A percentile compares a stretch with the other conserved stretches of the same genome.
phyloP scores from a whole-genome alignment of 2,888 invertebrate species.

The Xanthia icteritia region DNA sequence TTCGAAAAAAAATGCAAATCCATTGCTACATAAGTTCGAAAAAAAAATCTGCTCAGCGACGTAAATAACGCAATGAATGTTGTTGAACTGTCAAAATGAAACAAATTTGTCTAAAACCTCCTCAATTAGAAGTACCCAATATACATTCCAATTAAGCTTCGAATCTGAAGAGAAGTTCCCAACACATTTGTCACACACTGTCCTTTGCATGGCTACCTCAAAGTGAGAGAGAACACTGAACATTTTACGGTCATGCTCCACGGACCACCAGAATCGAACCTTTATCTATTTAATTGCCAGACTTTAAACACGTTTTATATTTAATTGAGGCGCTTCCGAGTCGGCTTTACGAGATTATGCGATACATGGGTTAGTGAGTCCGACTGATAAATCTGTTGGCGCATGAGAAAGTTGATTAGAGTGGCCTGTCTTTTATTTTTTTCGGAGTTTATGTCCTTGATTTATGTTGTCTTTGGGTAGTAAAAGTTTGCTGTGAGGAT shows the following conservation, averaged over 20 bases:
- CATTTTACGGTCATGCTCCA: conserved; percentile 42
- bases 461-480: conserved; percentile 37
- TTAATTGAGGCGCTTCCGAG: conserved; percentile 84
- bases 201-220: neutral
- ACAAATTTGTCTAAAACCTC: no score
- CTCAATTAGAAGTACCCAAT: neutral
- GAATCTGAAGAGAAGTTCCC: neutral
- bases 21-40: no score
- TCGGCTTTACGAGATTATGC: conserved; percentile 77
- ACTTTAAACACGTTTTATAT: conserved; percentile 84
- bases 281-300: conserved; percentile 87
- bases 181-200: neutral
- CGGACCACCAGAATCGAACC: conserved; percentile 84
- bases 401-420: conserved; percentile 52
- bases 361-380: conserved; percentile 65
- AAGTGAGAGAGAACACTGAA: neutral
- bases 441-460: conserved; percentile 27
- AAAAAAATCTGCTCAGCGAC: no score
- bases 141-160: no score
- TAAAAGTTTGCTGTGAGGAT: conserved; percentile 20
- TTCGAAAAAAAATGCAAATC: no score
- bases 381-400: conserved; percentile 40
- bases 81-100: no score
- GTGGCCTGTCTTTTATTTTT: conserved; percentile 7
- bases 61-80: no score